These are phyloP conservation scores for Apamea sordens DNA, from an alignment of 2,888 invertebrate species.

Conservation along the genomic window DNA sequence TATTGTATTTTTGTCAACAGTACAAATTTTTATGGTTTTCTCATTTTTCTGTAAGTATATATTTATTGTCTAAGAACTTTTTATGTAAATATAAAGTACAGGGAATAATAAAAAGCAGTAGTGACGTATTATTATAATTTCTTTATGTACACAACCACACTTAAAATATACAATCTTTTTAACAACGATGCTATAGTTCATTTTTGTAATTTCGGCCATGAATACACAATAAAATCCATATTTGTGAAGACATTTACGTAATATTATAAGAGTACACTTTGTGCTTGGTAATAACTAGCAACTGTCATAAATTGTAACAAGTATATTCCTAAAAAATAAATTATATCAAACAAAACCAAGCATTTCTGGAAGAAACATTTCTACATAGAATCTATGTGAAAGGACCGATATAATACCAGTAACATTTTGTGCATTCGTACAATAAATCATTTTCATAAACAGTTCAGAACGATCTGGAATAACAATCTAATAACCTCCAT, in stretches of 20 bases:
- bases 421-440: slow-evolving; percentile 45
- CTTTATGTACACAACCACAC: slow-evolving; percentile 86
- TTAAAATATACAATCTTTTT: slow-evolving; percentile 76
- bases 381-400: slow-evolving; percentile 23
- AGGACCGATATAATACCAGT: slow-evolving; percentile 14
- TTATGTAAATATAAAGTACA: slow-evolving; percentile 64
- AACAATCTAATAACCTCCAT: slow-evolving; percentile 18
- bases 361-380: slow-evolving; percentile 49
- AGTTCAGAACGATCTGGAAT: slow-evolving; percentile 25
- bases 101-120: slow-evolving; percentile 72
- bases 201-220: slow-evolving; percentile 56
- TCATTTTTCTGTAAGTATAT: slow-evolving; percentile 30
- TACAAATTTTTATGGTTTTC: slow-evolving; percentile 53
- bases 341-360: slow-evolving; percentile 32
- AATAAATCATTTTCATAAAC: slow-evolving; percentile 24
- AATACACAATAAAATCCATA: slow-evolving; percentile 35
- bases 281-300: slow-evolving; percentile 55
- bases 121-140: slow-evolving; percentile 73
- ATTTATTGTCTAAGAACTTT: slow-evolving; percentile 41
- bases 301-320: slow-evolving; percentile 53
- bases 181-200: slow-evolving; percentile 68
- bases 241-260: slow-evolving; percentile 42
- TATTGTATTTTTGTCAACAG: slow-evolving; percentile 55
- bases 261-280: slow-evolving; percentile 50
- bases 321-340: slow-evolving; percentile 32